A percentile compares a stretch with the other conserved stretches of the same genome.
phyloP scores from a whole-genome alignment of 2,113 vertebrate genomes.

The Alouatta palliata region DNA sequence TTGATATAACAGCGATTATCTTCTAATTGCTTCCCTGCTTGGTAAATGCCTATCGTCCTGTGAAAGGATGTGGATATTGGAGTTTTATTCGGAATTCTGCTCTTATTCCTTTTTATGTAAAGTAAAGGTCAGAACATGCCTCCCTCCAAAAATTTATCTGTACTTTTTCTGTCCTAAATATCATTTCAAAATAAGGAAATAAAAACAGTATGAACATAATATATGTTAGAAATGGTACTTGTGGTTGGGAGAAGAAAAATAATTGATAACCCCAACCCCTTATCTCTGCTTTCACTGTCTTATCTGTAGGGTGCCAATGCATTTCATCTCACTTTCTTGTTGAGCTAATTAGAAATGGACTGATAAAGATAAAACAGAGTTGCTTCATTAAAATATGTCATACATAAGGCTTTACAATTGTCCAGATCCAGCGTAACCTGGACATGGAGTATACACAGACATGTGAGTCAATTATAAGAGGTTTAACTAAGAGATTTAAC shows the following conservation, averaged over 20 bases:
- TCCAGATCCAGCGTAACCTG: neutral
- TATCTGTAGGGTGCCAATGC: neutral
- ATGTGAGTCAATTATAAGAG: neutral
- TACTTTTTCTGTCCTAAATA: neutral
- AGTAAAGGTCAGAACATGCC: neutral
- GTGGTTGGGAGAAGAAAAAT: neutral
- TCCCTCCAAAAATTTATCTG: neutral
- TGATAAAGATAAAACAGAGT: neutral
- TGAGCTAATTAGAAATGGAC: neutral
- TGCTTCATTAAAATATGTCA: neutral
- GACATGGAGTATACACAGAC: neutral
- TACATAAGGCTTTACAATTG: neutral
- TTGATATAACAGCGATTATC: constrained; percentile 39
- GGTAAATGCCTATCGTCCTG: neutral
- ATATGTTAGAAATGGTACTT: neutral
- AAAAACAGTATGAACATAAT: neutral
- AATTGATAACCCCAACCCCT: neutral
- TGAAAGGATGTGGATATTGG: neutral
- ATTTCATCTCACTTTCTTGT: neutral
- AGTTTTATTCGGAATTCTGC: constrained; percentile 30
- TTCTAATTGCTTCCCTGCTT: neutral
- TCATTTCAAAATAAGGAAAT: constrained; percentile 19
- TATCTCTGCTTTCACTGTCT: neutral
- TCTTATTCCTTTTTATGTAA: neutral
- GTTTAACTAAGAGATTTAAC: neutral